Conservation (phyloP, 2,113 vertebrate species). For the Progne subis region DNA sequence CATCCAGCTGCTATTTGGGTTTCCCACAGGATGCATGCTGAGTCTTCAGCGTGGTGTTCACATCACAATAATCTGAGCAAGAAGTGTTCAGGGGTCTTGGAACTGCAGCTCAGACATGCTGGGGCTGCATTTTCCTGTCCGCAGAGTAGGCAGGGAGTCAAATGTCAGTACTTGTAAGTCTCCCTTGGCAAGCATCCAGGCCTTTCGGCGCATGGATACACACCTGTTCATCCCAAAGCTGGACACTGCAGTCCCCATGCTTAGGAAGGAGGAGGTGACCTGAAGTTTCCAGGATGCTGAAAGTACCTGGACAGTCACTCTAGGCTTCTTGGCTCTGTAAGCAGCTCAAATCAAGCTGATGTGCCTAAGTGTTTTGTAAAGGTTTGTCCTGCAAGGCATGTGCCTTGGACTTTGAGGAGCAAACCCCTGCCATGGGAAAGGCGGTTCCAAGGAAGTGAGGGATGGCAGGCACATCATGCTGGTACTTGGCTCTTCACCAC, state of each 20-base stretch:
- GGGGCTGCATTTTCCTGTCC: neutral
- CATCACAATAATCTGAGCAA: neutral
- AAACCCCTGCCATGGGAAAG: neutral
- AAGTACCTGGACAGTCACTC: neutral
- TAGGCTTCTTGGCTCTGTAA: neutral
- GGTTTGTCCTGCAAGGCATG: neutral
- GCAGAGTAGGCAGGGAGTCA: neutral
- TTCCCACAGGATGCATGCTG: neutral
- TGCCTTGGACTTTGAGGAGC: neutral
- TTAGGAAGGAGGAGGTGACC: neutral
- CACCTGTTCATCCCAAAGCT: neutral
- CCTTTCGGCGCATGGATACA: neutral
- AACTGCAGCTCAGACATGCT: neutral
- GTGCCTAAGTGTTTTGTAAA: neutral
- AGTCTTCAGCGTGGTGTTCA: accelerated
- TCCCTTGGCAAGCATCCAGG: neutral
- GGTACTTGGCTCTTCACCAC: neutral
- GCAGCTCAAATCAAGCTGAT: neutral
- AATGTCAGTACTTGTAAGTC: neutral
- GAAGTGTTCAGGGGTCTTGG: neutral
- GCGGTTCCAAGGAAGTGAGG: neutral
- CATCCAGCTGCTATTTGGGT: neutral
- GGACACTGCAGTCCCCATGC: neutral
- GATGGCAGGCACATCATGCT: accelerated
- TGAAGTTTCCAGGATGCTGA: neutral